A percentile compares a stretch with the other conserved stretches of the same genome.
These are phyloP conservation scores for Parotocinclus haroldoi DNA, from an alignment of 2,797 vertebrate species.

Conservation along the genomic window DNA sequence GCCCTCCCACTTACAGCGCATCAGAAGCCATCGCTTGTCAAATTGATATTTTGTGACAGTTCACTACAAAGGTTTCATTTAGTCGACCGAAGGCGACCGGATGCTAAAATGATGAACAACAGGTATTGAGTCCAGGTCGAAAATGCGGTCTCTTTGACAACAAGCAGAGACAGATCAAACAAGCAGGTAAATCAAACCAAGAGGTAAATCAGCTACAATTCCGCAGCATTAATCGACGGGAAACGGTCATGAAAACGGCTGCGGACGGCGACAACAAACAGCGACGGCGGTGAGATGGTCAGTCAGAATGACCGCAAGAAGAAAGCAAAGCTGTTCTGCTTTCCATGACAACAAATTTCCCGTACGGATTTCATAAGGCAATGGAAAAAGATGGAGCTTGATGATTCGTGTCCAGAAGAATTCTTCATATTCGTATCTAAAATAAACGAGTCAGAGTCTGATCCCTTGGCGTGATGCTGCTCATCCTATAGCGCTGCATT, in stretches of 20 bases:
- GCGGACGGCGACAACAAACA: background rate
- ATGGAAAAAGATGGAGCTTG: background rate
- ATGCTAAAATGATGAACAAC: background rate
- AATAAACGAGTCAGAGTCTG: background rate
- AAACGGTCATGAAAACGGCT: constrained; percentile 5
- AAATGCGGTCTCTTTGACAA: background rate
- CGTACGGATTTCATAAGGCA: constrained; percentile 4
- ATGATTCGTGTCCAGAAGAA: background rate
- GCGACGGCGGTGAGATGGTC: background rate
- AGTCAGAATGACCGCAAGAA: constrained; percentile 10
- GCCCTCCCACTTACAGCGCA: constrained; percentile 91
- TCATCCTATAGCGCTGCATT: constrained; percentile 34
- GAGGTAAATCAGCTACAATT: background rate
- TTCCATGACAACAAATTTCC: constrained; percentile 32
- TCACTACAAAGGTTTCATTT: constrained; percentile 60
- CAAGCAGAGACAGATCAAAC: background rate
- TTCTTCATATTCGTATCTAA: background rate
- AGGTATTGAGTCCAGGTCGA: constrained; percentile 9
- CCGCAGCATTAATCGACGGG: background rate
- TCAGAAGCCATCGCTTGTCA: constrained; percentile 88
- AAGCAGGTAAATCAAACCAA: background rate
- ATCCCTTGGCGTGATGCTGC: background rate
- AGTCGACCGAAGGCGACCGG: constrained; percentile 2
- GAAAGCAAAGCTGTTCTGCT: constrained; percentile 29
- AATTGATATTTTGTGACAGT: constrained; percentile 74